Evolutionary conservation across 2,888 invertebrate genomes (phyloP), one percentile per base, ranked within the genome.

Genomic region (Tenodera sinensis): DNA sequence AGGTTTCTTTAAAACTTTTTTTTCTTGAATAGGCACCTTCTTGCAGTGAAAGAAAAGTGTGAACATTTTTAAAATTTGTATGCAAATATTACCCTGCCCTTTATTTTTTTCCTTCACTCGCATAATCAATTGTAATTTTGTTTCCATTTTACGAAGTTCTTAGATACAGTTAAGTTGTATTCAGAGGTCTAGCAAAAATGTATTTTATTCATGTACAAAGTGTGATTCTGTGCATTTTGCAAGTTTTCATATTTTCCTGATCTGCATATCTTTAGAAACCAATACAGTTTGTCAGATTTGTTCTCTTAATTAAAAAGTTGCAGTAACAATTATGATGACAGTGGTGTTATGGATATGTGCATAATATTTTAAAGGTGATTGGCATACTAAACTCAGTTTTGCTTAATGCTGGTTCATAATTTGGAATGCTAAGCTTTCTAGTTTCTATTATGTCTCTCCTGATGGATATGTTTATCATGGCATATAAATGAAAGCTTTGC

Each of bases 1-100:
- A 81, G 83, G 34, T 82, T 87, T 87, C 82, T 83, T 87, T 87
- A 71, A 86, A 71, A 86, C 25, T 81, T 85, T 47, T 86, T 85
- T 15, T 86, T 28, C 54, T 28, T 87, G 83, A 27, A 87, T 87
- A 83, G 34, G 83, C 87, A 82, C 87, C 54, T n/a, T 87, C 82
- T 87, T 87, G 87, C 34, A 71, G 25, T 81, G 28, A 25, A 42
- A 87, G 34, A 54, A 42, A 27, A 85, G 27, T 85, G 28, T 85
- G 54, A 85, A 82, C 83, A 87, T 34, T 82, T 87, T 83, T 83
- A 25, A 87, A 82, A 87, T 87, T 28, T 87, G 20, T 87, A 34
- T 83, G 83, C 82, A 82, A 87, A 71, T 71, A 71, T 71, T 71
- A 71, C 54, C 54, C 54, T 71, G 4, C 25, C 87, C 87, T 87